Conservation (phyloP, 2,888 invertebrate species). For the Coelopa pilipes region DNA sequence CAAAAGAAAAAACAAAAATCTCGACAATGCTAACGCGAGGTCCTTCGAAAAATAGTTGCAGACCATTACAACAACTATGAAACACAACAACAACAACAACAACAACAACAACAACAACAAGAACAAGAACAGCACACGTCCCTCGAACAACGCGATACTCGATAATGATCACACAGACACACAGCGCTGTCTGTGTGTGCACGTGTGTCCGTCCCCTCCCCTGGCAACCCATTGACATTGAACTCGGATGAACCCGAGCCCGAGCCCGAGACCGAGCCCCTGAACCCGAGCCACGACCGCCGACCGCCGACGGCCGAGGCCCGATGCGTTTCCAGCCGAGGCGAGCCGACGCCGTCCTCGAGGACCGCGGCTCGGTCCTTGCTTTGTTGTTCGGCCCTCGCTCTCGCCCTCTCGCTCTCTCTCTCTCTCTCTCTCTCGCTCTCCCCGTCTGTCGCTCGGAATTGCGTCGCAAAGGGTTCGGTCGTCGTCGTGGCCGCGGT, state of each 20-base stretch:
- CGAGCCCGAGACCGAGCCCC: slow-evolving; percentile 28
- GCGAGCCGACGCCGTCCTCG: slow-evolving; percentile 4
- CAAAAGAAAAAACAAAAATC: too few relatives aligned
- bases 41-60: too few relatives aligned
- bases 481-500: too few relatives aligned
- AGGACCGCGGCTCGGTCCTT: slow-evolving; percentile 1
- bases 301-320: background rate
- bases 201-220: too few relatives aligned
- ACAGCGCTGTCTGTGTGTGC: too few relatives aligned
- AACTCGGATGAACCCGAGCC: slow-evolving; percentile 53
- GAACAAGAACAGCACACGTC: too few relatives aligned
- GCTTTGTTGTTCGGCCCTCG: background rate
- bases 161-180: background rate
- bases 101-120: too few relatives aligned
- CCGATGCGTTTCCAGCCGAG: background rate
- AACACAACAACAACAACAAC: too few relatives aligned
- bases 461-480: too few relatives aligned
- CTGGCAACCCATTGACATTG: slow-evolving; percentile 50
- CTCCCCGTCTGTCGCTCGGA: background rate
- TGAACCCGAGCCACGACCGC: background rate
- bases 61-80: too few relatives aligned
- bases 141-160: background rate
- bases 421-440: too few relatives aligned
- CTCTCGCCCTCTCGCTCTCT: background rate
- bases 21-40: too few relatives aligned